Evolutionary conservation across 2,113 vertebrate species (phyloP).

Genomic region (Delphinus delphis): DNA sequence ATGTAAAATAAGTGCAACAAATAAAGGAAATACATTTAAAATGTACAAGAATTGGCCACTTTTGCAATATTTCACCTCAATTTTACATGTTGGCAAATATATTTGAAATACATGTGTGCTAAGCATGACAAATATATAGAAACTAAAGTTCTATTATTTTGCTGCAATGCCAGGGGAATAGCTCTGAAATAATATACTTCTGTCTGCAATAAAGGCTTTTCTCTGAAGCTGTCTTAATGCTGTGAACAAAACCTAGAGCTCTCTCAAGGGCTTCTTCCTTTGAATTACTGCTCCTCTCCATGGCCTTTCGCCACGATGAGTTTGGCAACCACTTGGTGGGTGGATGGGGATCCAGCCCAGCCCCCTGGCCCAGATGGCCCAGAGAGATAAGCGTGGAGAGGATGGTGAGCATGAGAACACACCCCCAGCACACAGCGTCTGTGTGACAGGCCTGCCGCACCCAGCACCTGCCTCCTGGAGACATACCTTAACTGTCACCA

Average conservation of each 20-base stretch:
- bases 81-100: constrained; percentile 76
- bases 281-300: neutral
- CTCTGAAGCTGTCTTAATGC: constrained; percentile 68
- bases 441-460: accelerated
- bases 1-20: constrained; percentile 63
- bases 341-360: neutral
- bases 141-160: constrained; percentile 76
- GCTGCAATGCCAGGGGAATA: constrained; percentile 69
- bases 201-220: constrained; percentile 65
- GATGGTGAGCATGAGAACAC: accelerated
- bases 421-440: accelerated
- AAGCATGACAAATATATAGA: constrained; percentile 71
- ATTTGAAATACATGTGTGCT: constrained; percentile 71
- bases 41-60: constrained; percentile 46
- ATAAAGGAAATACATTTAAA: constrained; percentile 66
- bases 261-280: constrained; percentile 20
- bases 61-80: constrained; percentile 71
- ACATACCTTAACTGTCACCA: accelerated
- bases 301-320: accelerated
- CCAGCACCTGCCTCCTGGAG: accelerated
- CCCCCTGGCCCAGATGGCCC: too few species aligned
- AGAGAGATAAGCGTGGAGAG: neutral
- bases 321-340: neutral
- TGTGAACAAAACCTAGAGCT: constrained; percentile 36
- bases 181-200: constrained; percentile 65